Conservation (phyloP, 2,888 invertebrate genomes). For the Glyphotaelius pellucidus region DNA sequence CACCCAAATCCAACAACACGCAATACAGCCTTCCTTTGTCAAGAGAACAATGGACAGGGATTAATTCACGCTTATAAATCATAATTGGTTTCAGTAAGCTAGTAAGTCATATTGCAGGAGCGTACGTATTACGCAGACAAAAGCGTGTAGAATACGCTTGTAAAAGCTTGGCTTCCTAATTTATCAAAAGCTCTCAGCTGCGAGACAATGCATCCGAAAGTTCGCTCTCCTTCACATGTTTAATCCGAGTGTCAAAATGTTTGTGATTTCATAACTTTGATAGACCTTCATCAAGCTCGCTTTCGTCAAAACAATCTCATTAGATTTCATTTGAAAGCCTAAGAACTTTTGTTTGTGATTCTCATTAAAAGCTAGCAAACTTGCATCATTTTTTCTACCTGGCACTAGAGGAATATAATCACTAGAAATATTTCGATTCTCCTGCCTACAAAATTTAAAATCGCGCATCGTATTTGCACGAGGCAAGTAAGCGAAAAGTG, state of each 20-base stretch:
- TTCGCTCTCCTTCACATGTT: not conserved
- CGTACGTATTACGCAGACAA: no score
- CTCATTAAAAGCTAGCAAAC: no score
- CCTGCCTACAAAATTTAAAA: no score
- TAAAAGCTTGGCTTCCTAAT: not conserved
- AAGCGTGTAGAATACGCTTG: not conserved
- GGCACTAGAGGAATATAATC: no score
- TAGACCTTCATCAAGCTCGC: not conserved
- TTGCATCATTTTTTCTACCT: no score
- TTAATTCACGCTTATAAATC: not conserved
- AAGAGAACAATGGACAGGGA: not conserved
- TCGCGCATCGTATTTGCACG: no score
- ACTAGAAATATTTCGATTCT: no score
- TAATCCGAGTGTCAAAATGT: not conserved
- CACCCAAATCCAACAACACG: not conserved
- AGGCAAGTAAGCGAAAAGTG: no score
- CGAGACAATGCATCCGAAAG: not conserved
- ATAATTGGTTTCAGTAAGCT: not conserved
- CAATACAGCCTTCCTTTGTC: not conserved
- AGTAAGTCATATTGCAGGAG: not conserved
- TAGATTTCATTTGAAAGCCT: not conserved
- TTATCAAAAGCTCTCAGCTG: not conserved
- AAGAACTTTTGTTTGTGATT: no score
- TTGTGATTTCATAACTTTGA: not conserved
- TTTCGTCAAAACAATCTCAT: not conserved